A percentile compares a stretch with the other conserved stretches of the same genome.
phyloP scores from a whole-genome alignment of 2,888 invertebrate species.

The Lasioglossum leucozonium region DNA sequence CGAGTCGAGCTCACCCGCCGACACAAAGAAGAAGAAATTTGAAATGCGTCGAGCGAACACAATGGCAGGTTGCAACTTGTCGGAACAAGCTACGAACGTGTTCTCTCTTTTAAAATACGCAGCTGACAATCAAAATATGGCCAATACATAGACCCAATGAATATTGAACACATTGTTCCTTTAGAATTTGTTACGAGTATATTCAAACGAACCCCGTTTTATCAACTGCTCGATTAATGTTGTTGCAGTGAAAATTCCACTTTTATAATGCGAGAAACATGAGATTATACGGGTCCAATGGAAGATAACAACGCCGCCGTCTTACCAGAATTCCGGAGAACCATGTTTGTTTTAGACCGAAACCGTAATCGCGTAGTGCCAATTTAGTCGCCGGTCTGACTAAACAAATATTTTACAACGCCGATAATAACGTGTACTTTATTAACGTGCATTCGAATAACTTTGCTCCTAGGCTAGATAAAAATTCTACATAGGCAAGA shows the following conservation, averaged over 20 bases:
- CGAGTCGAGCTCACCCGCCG: neutral
- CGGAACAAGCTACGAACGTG: conserved; percentile 25
- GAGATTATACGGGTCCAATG: conserved; percentile 14
- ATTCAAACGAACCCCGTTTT: neutral
- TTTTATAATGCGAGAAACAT: neutral
- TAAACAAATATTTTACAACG: conserved; percentile 35
- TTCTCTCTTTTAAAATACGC: conserved; percentile 40
- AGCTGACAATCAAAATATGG: conserved; percentile 40
- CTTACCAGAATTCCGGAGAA: conserved; percentile 2
- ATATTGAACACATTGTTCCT: conserved; percentile 43
- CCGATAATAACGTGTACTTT: conserved; percentile 19
- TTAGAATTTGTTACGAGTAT: neutral
- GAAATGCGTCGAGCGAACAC: conserved; percentile 36
- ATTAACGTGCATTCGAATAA: no score
- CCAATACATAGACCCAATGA: conserved; percentile 42
- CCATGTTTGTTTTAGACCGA: neutral
- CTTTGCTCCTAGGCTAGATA: conserved; percentile 22
- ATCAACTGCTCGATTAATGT: neutral
- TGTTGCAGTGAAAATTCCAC: neutral
- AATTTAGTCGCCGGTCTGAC: conserved; percentile 17
- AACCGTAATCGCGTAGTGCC: neutral
- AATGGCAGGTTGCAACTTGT: conserved; percentile 55
- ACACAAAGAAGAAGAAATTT: conserved; percentile 25
- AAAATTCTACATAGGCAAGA: conserved; percentile 26
- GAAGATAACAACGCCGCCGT: neutral